These are phyloP conservation scores for Brachionus plicatilis DNA, from an alignment of 1,140 invertebrate species.

Conservation along the genomic window DNA sequence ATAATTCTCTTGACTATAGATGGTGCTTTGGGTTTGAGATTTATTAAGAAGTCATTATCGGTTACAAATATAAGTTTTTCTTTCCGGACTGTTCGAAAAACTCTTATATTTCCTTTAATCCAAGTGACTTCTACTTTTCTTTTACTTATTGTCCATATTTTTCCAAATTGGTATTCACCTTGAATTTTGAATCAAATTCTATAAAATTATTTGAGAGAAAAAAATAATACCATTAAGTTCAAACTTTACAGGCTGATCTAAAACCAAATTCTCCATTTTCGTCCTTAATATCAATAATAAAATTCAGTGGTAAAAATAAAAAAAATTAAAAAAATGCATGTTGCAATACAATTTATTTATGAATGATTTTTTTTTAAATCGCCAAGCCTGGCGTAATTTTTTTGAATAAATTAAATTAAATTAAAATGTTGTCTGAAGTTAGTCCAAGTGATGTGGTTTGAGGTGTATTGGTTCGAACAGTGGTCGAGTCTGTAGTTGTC, in stretches of 20 bases:
- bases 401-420: not conserved
- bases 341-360: not conserved
- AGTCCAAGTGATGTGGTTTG: not conserved
- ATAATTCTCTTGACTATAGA: not conserved
- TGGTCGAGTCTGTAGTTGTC: conserved; percentile 1
- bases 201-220: not conserved
- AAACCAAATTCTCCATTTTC: conserved; percentile 21
- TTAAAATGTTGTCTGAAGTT: not conserved
- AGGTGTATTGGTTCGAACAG: not conserved
- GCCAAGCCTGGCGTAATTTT: not conserved
- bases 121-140: not conserved
- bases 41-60: conserved; percentile 8
- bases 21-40: not conserved
- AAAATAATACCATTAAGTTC: conserved; percentile 15
- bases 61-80: not conserved
- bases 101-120: not conserved
- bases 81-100: not conserved
- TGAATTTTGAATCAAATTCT: conserved; percentile 8
- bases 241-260: conserved; percentile 22
- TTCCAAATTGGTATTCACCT: not conserved
- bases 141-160: conserved; percentile 29
- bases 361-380: not conserved
- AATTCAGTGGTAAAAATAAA: not conserved
- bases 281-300: not conserved
- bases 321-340: not conserved